A percentile compares a stretch with the other conserved stretches of the same genome.
Evolutionary conservation across 2,888 invertebrate genomes (phyloP).

Genomic region (Ophion slaviceki): DNA sequence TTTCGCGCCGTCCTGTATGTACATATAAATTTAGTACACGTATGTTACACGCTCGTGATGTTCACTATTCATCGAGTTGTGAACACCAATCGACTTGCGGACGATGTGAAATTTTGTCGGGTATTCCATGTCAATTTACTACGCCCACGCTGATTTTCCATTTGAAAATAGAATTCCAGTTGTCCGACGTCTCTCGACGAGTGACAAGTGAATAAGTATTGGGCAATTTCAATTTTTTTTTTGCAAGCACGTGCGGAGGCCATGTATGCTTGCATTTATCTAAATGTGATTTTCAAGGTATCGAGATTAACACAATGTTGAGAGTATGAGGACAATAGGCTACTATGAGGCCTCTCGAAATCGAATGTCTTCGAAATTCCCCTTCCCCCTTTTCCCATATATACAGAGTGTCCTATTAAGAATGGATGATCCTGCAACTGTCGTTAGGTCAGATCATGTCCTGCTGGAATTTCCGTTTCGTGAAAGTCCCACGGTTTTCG

Average conservation of each 20-base stretch:
- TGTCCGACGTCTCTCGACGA: background rate
- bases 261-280: background rate
- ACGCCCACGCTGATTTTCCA: background rate
- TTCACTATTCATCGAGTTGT: conserved; percentile 39
- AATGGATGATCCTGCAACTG: too few relatives aligned
- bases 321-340: background rate
- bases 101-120: conserved; percentile 74
- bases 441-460: too few relatives aligned
- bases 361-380: background rate
- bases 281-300: background rate
- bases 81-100: conserved; percentile 74
- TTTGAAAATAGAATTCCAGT: background rate
- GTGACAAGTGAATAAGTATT: background rate
- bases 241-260: too few relatives aligned
- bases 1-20: background rate
- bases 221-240: background rate
- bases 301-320: background rate
- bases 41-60: conserved; percentile 45
- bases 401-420: background rate
- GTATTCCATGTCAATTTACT: background rate
- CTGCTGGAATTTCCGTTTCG: too few relatives aligned
- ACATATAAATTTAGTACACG: background rate
- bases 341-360: background rate
- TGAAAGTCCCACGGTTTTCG: too few relatives aligned
- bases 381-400: background rate